Percentiles rank a stretch among this genome's conserved stretches.
These are phyloP conservation scores for Ernsta delagoae DNA, from an alignment of 2,888 invertebrate species.

Conservation along the genomic window DNA sequence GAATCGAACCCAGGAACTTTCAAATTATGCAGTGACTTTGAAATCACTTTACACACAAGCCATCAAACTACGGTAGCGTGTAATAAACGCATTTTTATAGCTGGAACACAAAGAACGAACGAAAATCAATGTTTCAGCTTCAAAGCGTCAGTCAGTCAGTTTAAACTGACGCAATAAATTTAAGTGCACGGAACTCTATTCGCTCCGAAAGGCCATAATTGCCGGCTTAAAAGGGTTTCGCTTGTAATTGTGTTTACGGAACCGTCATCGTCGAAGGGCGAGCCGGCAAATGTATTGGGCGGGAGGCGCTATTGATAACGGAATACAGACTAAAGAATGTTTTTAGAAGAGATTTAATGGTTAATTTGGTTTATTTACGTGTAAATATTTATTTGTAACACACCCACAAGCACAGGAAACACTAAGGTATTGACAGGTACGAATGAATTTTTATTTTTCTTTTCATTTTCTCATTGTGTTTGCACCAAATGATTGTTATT, in stretches of 20 bases:
- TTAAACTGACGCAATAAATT: slow-evolving; percentile 38
- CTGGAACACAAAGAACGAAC: not conserved
- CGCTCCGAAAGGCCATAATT: slow-evolving; percentile 33
- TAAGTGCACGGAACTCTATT: slow-evolving; percentile 38
- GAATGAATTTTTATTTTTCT: too few species aligned
- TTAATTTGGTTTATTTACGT: too few species aligned
- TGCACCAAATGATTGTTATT: too few species aligned
- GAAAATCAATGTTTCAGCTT: not conserved
- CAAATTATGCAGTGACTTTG: too few species aligned
- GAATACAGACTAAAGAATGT: slow-evolving; percentile 5
- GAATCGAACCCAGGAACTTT: too few species aligned
- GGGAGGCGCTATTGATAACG: slow-evolving; percentile 37
- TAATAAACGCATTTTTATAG: not conserved
- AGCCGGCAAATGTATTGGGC: slow-evolving; percentile 40
- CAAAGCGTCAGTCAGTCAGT: slow-evolving; percentile 6
- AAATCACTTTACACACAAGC: too few species aligned
- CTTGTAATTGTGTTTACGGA: slow-evolving; percentile 43
- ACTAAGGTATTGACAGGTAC: too few species aligned
- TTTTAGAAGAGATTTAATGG: not conserved
- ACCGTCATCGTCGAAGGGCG: slow-evolving; percentile 40
- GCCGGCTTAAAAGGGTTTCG: slow-evolving; percentile 42
- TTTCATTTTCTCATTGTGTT: too few species aligned
- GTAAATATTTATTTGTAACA: too few species aligned
- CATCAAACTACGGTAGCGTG: not conserved
- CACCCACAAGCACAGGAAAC: too few species aligned